Conservation (phyloP, 2,113 vertebrate species). For the Elephas maximus region DNA sequence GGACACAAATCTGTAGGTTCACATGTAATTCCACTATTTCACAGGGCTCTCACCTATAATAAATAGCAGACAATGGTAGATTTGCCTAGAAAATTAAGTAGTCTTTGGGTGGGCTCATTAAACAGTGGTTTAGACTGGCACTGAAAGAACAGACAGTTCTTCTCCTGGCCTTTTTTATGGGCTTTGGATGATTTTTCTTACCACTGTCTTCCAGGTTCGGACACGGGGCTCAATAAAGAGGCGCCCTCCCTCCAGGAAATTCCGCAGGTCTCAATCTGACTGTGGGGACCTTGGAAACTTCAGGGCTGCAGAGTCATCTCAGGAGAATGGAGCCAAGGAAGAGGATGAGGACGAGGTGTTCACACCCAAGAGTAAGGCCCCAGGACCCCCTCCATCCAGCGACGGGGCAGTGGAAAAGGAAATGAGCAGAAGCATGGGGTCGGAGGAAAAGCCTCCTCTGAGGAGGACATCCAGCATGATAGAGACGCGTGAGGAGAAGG, state of each 20-base stretch:
- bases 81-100: not conserved
- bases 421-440: not conserved
- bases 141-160: fast-evolving
- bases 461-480: constrained; percentile 68
- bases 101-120: not conserved
- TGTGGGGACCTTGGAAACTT: constrained; percentile 81
- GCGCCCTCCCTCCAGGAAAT: constrained; percentile 89
- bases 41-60: not conserved
- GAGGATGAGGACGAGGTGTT: constrained; percentile 84
- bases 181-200: not conserved
- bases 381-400: not conserved
- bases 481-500: constrained; percentile 76
- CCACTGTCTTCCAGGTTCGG: constrained; percentile 83
- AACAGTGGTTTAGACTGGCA: fast-evolving
- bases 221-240: constrained; percentile 89
- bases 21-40: no score
- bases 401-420: constrained; percentile 55
- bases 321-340: constrained; percentile 89
- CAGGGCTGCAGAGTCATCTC: constrained; percentile 65
- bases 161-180: not conserved
- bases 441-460: constrained; percentile 54
- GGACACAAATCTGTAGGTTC: not conserved
- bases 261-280: constrained; percentile 89
- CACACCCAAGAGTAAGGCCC: constrained; percentile 60
- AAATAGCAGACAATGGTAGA: fast-evolving